Evolutionary conservation across 1,140 invertebrate genomes (phyloP).

Genomic region (Notospermus geniculatus): DNA sequence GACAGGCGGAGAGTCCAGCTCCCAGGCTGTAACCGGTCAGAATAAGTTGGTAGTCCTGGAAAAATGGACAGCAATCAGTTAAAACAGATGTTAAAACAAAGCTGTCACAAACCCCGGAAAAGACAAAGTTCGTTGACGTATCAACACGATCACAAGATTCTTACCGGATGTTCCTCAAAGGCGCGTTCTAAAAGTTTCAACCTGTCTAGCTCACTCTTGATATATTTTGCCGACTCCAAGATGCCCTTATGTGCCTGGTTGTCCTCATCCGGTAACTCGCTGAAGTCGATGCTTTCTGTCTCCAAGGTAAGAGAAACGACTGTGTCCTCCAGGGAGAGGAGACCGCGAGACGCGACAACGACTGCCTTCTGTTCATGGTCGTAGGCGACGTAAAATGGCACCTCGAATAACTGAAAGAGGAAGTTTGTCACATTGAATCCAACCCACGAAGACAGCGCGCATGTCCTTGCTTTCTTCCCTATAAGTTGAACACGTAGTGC

Average conservation of each 20-base stretch:
- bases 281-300: conserved; percentile 70
- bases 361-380: conserved; percentile 80
- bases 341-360: conserved; percentile 82
- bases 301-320: conserved; percentile 85
- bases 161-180: too few relatives aligned
- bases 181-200: conserved; percentile 52
- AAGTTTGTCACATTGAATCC: too few relatives aligned
- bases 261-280: conserved; percentile 62
- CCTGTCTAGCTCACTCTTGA: conserved; percentile 70
- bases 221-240: conserved; percentile 75
- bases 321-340: conserved; percentile 78
- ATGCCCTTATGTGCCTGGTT: conserved; percentile 79
- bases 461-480: too few relatives aligned
- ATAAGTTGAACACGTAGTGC: too few relatives aligned
- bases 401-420: conserved; percentile 42
- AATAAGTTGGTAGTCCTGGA: conserved; percentile 70
- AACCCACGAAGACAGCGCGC: too few relatives aligned
- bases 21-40: conserved; percentile 89
- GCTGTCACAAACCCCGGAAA: too few relatives aligned
- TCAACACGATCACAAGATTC: too few relatives aligned
- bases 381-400: conserved; percentile 80
- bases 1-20: conserved; percentile 83
- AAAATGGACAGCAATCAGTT: too few relatives aligned
- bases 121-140: too few relatives aligned
- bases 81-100: too few relatives aligned